Evolutionary conservation across 2,797 vertebrate species (phyloP).

Genomic region (Liparis tanakae): DNA sequence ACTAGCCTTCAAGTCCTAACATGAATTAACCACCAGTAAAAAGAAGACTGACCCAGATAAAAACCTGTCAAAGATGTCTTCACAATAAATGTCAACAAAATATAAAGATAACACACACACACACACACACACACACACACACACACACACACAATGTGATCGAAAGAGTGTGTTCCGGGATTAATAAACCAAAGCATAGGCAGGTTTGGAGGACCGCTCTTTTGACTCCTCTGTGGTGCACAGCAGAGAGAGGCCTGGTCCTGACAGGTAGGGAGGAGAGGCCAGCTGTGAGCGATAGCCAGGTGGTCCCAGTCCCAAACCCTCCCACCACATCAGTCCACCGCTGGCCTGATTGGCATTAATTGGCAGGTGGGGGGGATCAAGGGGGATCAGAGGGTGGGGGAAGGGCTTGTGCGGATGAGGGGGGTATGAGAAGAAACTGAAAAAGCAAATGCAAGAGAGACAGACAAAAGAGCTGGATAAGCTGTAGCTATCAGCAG

Average conservation of each 20-base stretch:
- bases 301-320: constrained; percentile 71
- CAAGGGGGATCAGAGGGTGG: constrained; percentile 8
- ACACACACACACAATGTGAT: neutral
- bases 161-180: constrained; percentile 13
- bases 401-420: neutral
- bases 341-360: constrained; percentile 76
- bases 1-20: neutral
- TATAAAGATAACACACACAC: constrained; percentile 1
- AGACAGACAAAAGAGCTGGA: neutral
- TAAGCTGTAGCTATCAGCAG: neutral
- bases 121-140: constrained; percentile 4
- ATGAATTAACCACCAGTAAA: constrained; percentile 1
- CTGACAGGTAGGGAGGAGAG: constrained; percentile 63
- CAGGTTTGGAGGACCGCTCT: constrained; percentile 17
- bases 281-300: constrained; percentile 69
- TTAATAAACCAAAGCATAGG: constrained; percentile 71
- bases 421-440: neutral
- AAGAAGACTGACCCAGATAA: neutral
- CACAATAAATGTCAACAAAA: neutral
- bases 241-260: constrained; percentile 32
- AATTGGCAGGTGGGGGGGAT: constrained; percentile 68
- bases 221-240: constrained; percentile 29
- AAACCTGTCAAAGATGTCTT: neutral
- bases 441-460: constrained; percentile 11
- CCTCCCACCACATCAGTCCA: constrained; percentile 61